phyloP scores from a whole-genome alignment of 1,140 invertebrate genomes.

The Leguminivora glycinivorella region DNA sequence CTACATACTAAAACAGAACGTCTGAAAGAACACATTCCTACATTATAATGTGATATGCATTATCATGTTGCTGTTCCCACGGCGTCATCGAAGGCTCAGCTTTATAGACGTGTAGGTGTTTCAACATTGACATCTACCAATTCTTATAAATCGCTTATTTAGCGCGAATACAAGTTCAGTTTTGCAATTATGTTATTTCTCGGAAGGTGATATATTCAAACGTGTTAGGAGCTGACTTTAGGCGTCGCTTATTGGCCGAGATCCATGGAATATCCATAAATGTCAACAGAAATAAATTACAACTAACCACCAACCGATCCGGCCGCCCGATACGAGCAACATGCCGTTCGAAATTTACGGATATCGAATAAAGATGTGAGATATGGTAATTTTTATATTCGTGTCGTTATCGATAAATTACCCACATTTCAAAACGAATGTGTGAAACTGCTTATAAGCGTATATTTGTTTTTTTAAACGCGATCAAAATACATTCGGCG shows the following conservation, averaged over 20 bases:
- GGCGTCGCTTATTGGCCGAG: slow-evolving; percentile 56
- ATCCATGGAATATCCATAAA: slow-evolving; percentile 65
- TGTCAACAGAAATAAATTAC: slow-evolving; percentile 67
- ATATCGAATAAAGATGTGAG: slow-evolving; percentile 49
- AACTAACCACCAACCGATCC: slow-evolving; percentile 35
- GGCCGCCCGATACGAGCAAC: slow-evolving; percentile 35
- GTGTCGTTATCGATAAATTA: slow-evolving; percentile 41
- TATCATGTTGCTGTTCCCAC: slow-evolving; percentile 18
- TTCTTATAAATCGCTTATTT: slow-evolving; percentile 31
- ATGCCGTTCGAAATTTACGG: slow-evolving; percentile 38
- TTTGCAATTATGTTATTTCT: slow-evolving; percentile 41
- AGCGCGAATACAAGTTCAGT: slow-evolving; percentile 37
- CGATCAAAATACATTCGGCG: slow-evolving; percentile 24
- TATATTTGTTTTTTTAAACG: slow-evolving; percentile 37
- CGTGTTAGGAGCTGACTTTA: slow-evolving; percentile 52
- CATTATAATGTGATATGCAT: slow-evolving; percentile 6
- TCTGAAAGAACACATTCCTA: not conserved
- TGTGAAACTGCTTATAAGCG: slow-evolving; percentile 27
- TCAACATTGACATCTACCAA: slow-evolving; percentile 28
- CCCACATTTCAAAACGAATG: slow-evolving; percentile 31
- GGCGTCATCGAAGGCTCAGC: not conserved
- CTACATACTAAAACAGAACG: not conserved
- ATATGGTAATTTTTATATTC: slow-evolving; percentile 61
- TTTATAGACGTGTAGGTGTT: slow-evolving; percentile 23
- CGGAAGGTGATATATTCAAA: slow-evolving; percentile 45